Base-by-base conservation (phyloP, 2,888 invertebrate genomes). In the Arge pagana region DNA sequence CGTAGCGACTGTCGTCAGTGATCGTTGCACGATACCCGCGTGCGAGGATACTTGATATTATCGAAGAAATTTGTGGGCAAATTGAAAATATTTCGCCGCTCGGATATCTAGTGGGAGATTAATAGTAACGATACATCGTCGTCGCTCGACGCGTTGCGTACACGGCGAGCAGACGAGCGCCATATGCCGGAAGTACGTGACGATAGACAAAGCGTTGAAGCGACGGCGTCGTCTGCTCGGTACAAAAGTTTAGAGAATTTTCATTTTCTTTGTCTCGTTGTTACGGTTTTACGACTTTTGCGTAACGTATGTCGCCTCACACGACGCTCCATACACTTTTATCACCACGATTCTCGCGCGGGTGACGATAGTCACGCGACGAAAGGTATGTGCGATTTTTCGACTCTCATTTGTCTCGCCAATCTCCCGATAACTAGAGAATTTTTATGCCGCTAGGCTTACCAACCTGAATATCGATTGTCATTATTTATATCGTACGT, bases 401-500 rank as follows among this genome's bases (percentile, higher is more conserved):
- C 2, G 4, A n/a, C n/a, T 31, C 4, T 13, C 15, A 13, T 19
- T 21, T 31, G 3, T 0, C 3, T n/a, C n/a, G n/a, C n/a, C n/a
- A n/a, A n/a, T n/a, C n/a, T n/a, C 11, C 7, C 6, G 7, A 13
- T 10, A 13, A 19, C 10, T 10, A 15, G 15, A 64, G 61, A 67
- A 58, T 64, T 72, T 70, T 65, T 48, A 53, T 39, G 35, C 15
- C 42, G 21, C 48, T 19, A 57, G 24, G 57, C 61, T 68, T 63
- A 61, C 45, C 57, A 61, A 53, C 66, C 70, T 70, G 73, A 58
- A 66, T 72, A 76, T 76, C 76, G 76, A 76, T 76, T 76, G 74
- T 76, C 76, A 75, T 75, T 74, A 75, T 75, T 74, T 74, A 74
- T 73, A 72, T 73, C 73, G 73, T 72, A 73, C 76, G 72, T 74